Evolutionary conservation across 1,140 invertebrate genomes (phyloP), one percentile per base, ranked within the genome.

Genomic region (Zaprionus ornatus): DNA sequence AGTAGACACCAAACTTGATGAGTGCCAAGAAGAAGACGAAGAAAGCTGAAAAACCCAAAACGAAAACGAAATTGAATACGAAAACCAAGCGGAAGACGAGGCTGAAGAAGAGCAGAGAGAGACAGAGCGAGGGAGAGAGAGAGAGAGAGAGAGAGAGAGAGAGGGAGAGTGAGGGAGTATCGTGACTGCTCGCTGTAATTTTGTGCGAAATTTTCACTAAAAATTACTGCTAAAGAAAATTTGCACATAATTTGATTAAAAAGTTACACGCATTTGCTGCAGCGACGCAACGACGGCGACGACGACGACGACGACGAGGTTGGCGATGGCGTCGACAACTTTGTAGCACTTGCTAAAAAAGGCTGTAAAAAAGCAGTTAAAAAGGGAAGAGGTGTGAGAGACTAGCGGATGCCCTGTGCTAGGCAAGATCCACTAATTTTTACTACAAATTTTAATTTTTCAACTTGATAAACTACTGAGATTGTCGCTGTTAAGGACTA

Each of bases 181-280:
- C 19, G 19, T 50, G n/a, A 9, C 45, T 12, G 79, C 60, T 70
- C n/a, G 25, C 62, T 32, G 81, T 88, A 84, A 88, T 88, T 88
- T 79, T 84, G 78, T 79, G 81, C 78, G 76, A 81, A 84, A 87
- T 90, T 63, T 77, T 86, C 85, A 75, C 77, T 90, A 78, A 88
- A 91, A 91, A 85, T 91, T 91, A 90, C 79, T 76, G 76, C 84
- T 73, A 85, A 86, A 90, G 82, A 91, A 91, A 91, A 91, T 91
- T 91, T 84, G 72, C 79, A 83, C 76, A 91, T 91, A 91, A 91
- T 91, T 91, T 91, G 90, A 91, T 91, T 91, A 91, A 91, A 91
- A 91, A 91, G 88, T 91, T 91, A 85, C 90, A 90, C 82, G 84
- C 88, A 88, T 83, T 84, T 82, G 74, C 74, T 66, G 82, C 65